Base-by-base conservation (phyloP, 64 coral and sea anemone genomes). In the Platygyra sinensis region DNA sequence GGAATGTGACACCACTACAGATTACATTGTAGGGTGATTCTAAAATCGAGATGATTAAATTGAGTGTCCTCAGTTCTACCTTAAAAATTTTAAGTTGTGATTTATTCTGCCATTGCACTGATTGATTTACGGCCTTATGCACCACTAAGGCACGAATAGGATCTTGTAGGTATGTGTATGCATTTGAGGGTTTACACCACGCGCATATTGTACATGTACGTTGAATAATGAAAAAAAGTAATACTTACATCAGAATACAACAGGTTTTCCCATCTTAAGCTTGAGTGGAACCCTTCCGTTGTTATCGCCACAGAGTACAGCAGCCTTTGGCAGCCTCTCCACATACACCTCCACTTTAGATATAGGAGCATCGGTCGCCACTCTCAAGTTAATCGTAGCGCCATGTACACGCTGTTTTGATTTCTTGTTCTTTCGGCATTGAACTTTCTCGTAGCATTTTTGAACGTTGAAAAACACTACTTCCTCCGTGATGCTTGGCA, bases 371-470 rank as follows among this genome's bases (percentile, higher is more conserved):
- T 91, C 88, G 46, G 89, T 93, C 2, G 92, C 93, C 2, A 93
- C 95, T 59, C 93, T 80, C 88, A 97, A 90, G n/a, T 97, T 91
- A 0, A 97, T 90, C 10, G 90, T 92, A 4, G 91, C 95, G 15
- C 92, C 91, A 22, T 86, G 89, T 0, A 97, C 83, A 36, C 95
- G 75, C 62, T 97, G 95, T 64, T 97, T 97, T 25, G 95, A 97
- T 72, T 97, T 92, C 57, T 97, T 97, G 77, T 97, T 97, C 49
- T 97, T 97, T 52, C 95, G 91, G 79, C 95, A 97, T 31, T 97
- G 95, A 0, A 97, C 93, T 75, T 94, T 94, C 72, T 94, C 92
- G 61, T 94, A 94, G 72, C 81, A 85, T 51, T 85, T 85, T 29
- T 85, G 81, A 49, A 85, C 81, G 39, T 85, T 85, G 11, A 85